phyloP scores from a whole-genome alignment of 2,113 vertebrate species.

The Dipodomys stephensi region DNA sequence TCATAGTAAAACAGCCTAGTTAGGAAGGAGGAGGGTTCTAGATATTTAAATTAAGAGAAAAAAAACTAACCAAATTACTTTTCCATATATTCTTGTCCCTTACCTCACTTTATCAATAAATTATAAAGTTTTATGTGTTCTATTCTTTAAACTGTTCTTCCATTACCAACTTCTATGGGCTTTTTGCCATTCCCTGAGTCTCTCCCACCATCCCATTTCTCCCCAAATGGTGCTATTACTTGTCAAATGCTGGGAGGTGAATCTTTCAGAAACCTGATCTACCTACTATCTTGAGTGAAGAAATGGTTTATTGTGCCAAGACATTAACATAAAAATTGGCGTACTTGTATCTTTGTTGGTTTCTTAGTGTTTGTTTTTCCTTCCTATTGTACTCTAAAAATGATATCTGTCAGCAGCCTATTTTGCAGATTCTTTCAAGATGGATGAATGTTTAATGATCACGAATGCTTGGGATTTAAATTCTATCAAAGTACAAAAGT shows the following conservation, averaged over 20 bases:
- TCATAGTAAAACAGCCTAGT: neutral
- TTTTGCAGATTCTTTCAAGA: neutral
- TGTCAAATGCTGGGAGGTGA: neutral
- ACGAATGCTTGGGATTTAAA: constrained; percentile 53
- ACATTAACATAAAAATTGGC: neutral
- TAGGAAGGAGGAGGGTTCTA: neutral
- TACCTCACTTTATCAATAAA: neutral
- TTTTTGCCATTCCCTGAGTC: neutral
- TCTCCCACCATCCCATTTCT: no score
- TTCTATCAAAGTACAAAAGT: constrained; percentile 18
- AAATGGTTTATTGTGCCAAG: neutral
- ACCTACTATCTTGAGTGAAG: neutral
- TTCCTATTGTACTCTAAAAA: neutral
- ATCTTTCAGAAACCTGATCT: neutral
- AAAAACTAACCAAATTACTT: neutral
- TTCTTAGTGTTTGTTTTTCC: neutral
- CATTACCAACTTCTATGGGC: neutral
- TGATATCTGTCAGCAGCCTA: neutral
- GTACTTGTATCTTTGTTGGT: neutral
- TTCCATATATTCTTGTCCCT: neutral
- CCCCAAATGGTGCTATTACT: no score
- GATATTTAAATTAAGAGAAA: neutral
- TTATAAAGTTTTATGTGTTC: neutral
- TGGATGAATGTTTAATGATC: constrained; percentile 46
- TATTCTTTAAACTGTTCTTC: accelerated